Base-by-base conservation (phyloP, 2,113 vertebrate genomes). In the Limanda limanda region DNA sequence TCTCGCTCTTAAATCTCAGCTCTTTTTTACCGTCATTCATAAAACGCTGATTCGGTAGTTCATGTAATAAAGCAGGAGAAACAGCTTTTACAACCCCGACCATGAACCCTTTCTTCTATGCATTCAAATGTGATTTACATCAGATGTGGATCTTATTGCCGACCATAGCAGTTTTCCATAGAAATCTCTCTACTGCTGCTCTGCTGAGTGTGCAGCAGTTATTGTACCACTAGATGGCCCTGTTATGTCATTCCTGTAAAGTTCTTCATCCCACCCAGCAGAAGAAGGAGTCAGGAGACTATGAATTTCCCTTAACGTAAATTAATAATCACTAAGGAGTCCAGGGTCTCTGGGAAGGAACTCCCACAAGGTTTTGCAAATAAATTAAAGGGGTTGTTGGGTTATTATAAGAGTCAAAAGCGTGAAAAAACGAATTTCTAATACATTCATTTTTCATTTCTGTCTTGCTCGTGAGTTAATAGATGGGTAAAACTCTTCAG, bases 171-270 rank as follows among this genome's bases (percentile, higher is more conserved):
- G 18, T n/a, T n/a, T n/a, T n/a, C 18, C 51, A n/a, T n/a, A 21
- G 4, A 54, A 54, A 9, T 54, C 20, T 54, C 6, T 14, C 51
- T 31, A 1, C 5, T 7, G 31, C 31, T 54, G 51, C 51, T 17
- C 8, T 54, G 51, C 20, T n/a, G 51, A n/a, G 21, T 83, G 92
- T 73, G 64, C n/a, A 69, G 9, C 52, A 25, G n/a, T 11, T 18
- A 14, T 21, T 68, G 1, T 0, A 63, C 87, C 93, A 93, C 90
- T 87, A 92, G 91, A 84, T 90, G 92, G 86, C 86, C 45, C 60
- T 79, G 72, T 78, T 52, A 55, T 21, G 21, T 67, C 60, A 78
- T 55, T 71, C 4, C 58, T 76, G 20, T 51, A 1, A 13, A 54
- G 2, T 45, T 71, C 12, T 40, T 17, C 7, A 18, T 65, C 18